These are phyloP conservation scores for Hirundo rustica DNA, from an alignment of 2,797 vertebrate species.

Conservation along the genomic window DNA sequence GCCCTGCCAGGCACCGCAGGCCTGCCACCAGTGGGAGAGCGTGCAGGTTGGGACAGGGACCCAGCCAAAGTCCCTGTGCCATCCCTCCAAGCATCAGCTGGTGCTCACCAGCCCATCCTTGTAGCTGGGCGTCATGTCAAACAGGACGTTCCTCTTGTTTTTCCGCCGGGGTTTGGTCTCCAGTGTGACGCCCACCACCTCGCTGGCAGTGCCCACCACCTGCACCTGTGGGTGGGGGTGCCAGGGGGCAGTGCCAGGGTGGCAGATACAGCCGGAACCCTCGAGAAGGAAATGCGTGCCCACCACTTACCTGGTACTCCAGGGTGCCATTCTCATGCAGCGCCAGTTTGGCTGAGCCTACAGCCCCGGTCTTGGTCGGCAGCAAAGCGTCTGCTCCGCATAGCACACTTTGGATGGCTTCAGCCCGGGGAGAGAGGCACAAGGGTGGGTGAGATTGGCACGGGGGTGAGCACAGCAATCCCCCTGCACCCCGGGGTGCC, in stretches of 20 bases:
- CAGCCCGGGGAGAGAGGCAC: neutral
- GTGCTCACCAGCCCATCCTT: constrained; percentile 51
- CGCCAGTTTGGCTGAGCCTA: constrained; percentile 86
- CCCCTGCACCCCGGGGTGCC: neutral
- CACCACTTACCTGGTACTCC: constrained; percentile 85
- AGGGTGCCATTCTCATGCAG: constrained; percentile 91
- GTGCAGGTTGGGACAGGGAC: neutral
- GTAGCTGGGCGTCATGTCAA: constrained; percentile 79
- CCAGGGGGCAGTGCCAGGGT: neutral
- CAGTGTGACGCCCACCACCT: constrained; percentile 85
- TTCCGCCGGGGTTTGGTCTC: constrained; percentile 92
- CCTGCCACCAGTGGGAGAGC: constrained; percentile 3
- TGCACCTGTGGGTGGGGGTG: constrained; percentile 78
- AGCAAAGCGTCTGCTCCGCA: constrained; percentile 87
- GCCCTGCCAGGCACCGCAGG: constrained; percentile 79
- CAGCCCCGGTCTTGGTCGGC: constrained; percentile 88
- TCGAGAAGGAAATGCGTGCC: rapidly evolving
- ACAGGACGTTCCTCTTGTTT: constrained; percentile 87
- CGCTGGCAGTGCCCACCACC: constrained; percentile 85
- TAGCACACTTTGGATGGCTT: constrained; percentile 93
- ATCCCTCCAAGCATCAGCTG: neutral
- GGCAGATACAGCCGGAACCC: neutral
- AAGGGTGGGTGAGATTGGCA: neutral
- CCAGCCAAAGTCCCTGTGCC: rapidly evolving
- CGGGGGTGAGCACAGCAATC: neutral